These are phyloP conservation scores for Semnornis frantzii DNA, from an alignment of 2,113 vertebrate species.

Conservation along the genomic window DNA sequence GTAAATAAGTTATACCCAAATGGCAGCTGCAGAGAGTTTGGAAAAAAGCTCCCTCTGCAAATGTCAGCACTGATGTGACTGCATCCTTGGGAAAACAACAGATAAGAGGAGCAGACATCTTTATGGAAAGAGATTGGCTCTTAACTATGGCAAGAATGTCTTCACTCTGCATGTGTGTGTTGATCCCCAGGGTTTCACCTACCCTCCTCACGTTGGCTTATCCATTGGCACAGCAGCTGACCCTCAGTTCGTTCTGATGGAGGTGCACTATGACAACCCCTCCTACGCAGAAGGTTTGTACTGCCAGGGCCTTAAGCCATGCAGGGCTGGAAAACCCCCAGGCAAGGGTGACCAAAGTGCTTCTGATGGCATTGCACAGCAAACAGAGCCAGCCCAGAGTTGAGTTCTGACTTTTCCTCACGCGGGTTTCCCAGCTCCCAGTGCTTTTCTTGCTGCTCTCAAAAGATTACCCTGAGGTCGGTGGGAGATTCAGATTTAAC, in stretches of 20 bases:
- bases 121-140: not conserved
- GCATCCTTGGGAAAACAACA: not conserved
- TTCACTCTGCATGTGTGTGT: not conserved
- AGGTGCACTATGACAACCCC: constrained; percentile 89
- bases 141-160: not conserved
- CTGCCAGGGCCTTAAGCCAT: not conserved
- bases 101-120: not conserved
- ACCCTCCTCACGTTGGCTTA: constrained; percentile 85
- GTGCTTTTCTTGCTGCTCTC: not conserved
- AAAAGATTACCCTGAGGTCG: not conserved
- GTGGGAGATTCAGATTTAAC: not conserved
- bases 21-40: not conserved
- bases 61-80: not conserved
- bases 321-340: not conserved
- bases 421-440: not conserved
- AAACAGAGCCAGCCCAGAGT: not conserved
- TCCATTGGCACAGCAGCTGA: constrained; percentile 83
- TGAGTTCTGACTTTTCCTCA: not conserved
- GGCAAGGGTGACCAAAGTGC: not conserved
- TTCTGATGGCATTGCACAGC: not conserved
- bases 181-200: constrained; percentile 82
- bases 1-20: not conserved
- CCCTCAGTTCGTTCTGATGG: constrained; percentile 85
- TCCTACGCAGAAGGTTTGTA: constrained; percentile 81
- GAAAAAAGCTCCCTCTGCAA: not conserved